Conservation (phyloP, 2,888 invertebrate species). For the Dryobota labecula region DNA sequence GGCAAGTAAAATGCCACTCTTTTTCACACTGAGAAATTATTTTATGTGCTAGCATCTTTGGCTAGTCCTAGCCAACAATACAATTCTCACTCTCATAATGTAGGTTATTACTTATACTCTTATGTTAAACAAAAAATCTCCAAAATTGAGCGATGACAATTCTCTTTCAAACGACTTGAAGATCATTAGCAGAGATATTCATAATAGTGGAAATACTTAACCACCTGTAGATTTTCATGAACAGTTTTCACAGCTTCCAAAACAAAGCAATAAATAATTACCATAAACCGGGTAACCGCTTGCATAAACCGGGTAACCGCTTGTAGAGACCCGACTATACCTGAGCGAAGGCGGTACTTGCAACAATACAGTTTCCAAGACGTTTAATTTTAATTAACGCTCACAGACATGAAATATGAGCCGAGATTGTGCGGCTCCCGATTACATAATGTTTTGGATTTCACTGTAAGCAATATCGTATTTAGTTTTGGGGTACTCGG, state of each 20-base stretch:
- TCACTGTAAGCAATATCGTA: conserved; percentile 14
- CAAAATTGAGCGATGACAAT: neutral
- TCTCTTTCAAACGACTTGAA: neutral
- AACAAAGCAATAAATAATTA: conserved; percentile 18
- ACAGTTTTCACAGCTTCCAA: neutral
- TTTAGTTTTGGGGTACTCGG: conserved; percentile 8
- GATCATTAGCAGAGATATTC: neutral
- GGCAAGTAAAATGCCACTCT: neutral
- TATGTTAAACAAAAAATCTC: neutral
- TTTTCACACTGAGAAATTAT: neutral
- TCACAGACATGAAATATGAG: conserved; percentile 31
- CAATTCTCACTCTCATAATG: neutral
- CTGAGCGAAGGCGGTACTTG: neutral
- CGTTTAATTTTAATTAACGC: conserved; percentile 50
- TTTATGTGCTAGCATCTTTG: neutral
- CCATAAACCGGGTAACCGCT: neutral
- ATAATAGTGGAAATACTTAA: neutral
- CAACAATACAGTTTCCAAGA: conserved; percentile 23
- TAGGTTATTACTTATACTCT: too few species aligned
- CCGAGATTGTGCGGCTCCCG: conserved; percentile 2
- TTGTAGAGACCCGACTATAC: neutral
- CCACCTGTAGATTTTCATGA: conserved; percentile 13
- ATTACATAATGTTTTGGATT: conserved; percentile 26
- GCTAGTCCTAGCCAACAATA: neutral
- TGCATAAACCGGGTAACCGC: neutral